phyloP scores from a whole-genome alignment of 2,888 invertebrate species.

The Tupiocoris notatus region DNA sequence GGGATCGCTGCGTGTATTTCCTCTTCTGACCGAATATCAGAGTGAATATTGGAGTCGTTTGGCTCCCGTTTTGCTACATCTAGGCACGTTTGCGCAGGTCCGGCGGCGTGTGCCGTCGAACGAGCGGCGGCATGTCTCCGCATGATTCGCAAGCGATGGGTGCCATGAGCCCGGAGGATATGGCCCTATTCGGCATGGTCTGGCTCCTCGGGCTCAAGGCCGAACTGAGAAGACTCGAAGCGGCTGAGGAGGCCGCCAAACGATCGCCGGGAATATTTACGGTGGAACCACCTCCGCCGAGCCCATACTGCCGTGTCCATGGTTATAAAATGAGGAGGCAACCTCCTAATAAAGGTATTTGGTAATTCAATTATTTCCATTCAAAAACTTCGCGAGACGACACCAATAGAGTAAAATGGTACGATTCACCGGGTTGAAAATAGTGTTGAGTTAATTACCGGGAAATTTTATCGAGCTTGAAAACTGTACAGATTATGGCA shows the following conservation, averaged over 20 bases:
- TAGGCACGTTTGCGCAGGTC: slow-evolving; percentile 19
- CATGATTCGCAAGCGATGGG: slow-evolving; percentile 39
- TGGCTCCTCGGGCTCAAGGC: slow-evolving; percentile 79
- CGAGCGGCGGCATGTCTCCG: slow-evolving; percentile 36
- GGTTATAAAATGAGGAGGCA: slow-evolving; percentile 54
- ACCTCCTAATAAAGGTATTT: slow-evolving; percentile 33
- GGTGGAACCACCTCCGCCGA: slow-evolving; percentile 54
- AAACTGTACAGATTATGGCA: too few relatives aligned
- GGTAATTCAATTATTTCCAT: too few relatives aligned
- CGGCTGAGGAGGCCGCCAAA: slow-evolving; percentile 37
- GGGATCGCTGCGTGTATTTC: neutral
- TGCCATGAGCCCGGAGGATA: slow-evolving; percentile 56
- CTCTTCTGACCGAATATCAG: too few relatives aligned
- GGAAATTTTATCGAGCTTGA: too few relatives aligned
- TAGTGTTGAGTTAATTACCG: too few relatives aligned
- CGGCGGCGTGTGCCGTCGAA: slow-evolving; percentile 21
- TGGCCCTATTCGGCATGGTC: slow-evolving; percentile 85
- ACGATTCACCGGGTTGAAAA: too few relatives aligned
- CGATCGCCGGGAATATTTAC: slow-evolving; percentile 54
- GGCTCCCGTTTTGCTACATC: too few relatives aligned
- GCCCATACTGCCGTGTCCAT: slow-evolving; percentile 62
- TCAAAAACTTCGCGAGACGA: too few relatives aligned
- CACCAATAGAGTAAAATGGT: too few relatives aligned
- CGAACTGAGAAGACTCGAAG: slow-evolving; percentile 73
- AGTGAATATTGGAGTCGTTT: neutral